A percentile compares a stretch with the other conserved stretches of the same genome.
Evolutionary conservation across 2,797 vertebrate species (phyloP).

Genomic region (Pogonophryne albipinna): DNA sequence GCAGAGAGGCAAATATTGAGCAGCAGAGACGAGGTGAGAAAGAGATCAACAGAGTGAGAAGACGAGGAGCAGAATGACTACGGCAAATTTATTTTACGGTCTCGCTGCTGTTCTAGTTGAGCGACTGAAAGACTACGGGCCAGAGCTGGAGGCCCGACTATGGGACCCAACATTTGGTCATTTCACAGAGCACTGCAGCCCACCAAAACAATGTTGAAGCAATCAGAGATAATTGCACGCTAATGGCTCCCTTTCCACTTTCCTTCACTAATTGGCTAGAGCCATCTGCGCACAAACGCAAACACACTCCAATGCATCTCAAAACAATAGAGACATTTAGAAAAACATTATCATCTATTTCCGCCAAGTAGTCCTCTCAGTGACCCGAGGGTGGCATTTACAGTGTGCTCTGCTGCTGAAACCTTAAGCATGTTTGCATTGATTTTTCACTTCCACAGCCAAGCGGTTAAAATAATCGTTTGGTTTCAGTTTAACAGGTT

Average conservation of each 20-base stretch:
- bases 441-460: constrained; percentile 43
- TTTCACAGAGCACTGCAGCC: constrained; percentile 80
- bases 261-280: constrained; percentile 80
- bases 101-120: constrained; percentile 11
- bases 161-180: constrained; percentile 76
- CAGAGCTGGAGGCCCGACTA: constrained; percentile 34
- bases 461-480: constrained; percentile 36
- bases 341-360: constrained; percentile 18
- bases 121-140: constrained; percentile 3
- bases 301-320: constrained; percentile 24
- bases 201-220: constrained; percentile 84
- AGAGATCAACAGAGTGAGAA: constrained; percentile 39
- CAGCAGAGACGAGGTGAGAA: constrained; percentile 36
- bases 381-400: constrained; percentile 31
- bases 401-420: constrained; percentile 26
- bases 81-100: not conserved
- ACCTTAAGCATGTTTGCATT: constrained; percentile 55
- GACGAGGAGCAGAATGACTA: constrained; percentile 19
- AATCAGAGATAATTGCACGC: constrained; percentile 82
- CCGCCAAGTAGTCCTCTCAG: constrained; percentile 6
- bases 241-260: constrained; percentile 82
- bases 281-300: constrained; percentile 65
- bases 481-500: constrained; percentile 17
- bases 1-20: constrained; percentile 50
- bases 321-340: constrained; percentile 27